Conservation (phyloP, 2,888 invertebrate species). For the Leucoma salicis region DNA sequence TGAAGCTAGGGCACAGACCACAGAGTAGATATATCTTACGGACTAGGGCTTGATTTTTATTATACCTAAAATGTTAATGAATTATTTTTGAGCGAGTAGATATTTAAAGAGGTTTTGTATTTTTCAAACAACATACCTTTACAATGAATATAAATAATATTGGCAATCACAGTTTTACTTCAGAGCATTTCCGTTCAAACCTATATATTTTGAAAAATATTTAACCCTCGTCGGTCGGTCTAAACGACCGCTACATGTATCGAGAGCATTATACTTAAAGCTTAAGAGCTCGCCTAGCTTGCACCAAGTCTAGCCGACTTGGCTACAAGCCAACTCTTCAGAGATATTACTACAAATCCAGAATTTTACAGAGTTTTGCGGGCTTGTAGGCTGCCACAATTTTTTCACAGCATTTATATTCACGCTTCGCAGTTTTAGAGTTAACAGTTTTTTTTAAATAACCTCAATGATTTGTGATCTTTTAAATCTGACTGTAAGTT, state of each 20-base stretch:
- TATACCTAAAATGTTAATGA: too few relatives aligned
- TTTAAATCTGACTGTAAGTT: slow-evolving; percentile 1
- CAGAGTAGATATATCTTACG: too few relatives aligned
- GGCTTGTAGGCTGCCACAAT: slow-evolving; percentile 21
- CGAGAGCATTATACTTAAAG: slow-evolving; percentile 11
- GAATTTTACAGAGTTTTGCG: slow-evolving; percentile 32
- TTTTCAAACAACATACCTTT: too few relatives aligned
- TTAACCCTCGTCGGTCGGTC: slow-evolving; percentile 1
- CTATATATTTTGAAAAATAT: slow-evolving; percentile 3
- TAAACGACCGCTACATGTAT: slow-evolving; percentile 12
- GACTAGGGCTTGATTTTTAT: too few relatives aligned
- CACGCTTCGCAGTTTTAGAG: slow-evolving; percentile 23
- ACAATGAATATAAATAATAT: too few relatives aligned
- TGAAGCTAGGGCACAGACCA: too few relatives aligned
- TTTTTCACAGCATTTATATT: slow-evolving; percentile 36
- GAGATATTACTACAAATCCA: slow-evolving; percentile 37
- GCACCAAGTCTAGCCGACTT: slow-evolving; percentile 14
- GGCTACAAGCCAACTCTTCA: slow-evolving; percentile 35
- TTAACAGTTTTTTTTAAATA: slow-evolving; percentile 12
- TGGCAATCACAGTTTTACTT: too few relatives aligned
- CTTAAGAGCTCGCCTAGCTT: neutral
- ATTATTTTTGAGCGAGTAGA: too few relatives aligned
- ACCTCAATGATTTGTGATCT: slow-evolving; percentile 14
- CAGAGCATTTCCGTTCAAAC: too few relatives aligned
- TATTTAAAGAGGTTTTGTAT: too few relatives aligned